Conservation (phyloP, 1,140 invertebrate genomes). For the Delia radicum region DNA sequence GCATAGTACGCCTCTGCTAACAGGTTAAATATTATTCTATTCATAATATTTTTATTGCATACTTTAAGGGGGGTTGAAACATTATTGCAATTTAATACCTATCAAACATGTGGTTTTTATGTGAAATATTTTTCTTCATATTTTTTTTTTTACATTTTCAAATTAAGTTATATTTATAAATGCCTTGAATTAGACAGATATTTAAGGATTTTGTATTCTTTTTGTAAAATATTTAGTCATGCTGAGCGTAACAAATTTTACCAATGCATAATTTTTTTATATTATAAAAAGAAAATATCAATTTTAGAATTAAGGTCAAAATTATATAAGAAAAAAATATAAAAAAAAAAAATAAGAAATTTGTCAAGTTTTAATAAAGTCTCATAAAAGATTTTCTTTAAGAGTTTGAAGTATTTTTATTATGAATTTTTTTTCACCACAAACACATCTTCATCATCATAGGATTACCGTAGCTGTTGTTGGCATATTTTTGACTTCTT, state of each 20-base stretch:
- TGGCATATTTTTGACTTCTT: neutral
- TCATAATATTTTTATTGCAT: constrained; percentile 52
- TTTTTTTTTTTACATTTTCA: neutral
- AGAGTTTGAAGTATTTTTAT: neutral
- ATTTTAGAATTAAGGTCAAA: too few relatives aligned
- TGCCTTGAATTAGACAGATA: neutral
- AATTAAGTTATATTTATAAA: constrained; percentile 13
- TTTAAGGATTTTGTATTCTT: neutral
- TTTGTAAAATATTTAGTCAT: neutral
- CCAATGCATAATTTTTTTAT: too few relatives aligned
- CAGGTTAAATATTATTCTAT: neutral
- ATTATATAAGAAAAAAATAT: too few relatives aligned
- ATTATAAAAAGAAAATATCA: neutral
- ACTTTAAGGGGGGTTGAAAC: constrained; percentile 38
- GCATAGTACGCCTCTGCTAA: neutral
- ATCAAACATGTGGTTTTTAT: constrained; percentile 22
- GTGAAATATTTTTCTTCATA: neutral
- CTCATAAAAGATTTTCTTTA: too few relatives aligned
- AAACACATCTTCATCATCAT: neutral
- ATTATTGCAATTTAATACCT: constrained; percentile 53
- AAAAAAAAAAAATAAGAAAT: too few relatives aligned
- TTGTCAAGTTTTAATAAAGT: too few relatives aligned
- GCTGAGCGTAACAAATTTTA: constrained; percentile 3
- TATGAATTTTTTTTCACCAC: neutral
- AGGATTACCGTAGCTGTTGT: neutral